Conservation (phyloP, 2,113 vertebrate species). For the Hylia prasina region DNA sequence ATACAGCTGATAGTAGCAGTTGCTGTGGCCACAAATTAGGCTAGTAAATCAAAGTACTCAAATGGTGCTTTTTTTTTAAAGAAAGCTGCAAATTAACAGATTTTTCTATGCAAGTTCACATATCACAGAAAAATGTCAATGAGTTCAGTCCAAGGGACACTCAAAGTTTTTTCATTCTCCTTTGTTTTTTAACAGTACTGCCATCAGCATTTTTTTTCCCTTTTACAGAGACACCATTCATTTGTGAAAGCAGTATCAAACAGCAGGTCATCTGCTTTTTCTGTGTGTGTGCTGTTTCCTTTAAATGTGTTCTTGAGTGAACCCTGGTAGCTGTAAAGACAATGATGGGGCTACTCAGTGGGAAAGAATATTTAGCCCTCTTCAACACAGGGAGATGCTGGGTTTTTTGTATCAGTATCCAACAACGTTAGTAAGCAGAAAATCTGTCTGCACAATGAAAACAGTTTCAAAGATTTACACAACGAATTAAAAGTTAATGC, state of each 20-base stretch:
- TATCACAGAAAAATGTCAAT: conserved; percentile 30
- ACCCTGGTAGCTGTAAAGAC: background rate
- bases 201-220: background rate
- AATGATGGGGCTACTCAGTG: background rate
- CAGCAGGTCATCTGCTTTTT: background rate
- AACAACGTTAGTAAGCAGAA: background rate
- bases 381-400: background rate
- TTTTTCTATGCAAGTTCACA: conserved; percentile 52
- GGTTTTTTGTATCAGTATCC: background rate
- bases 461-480: background rate
- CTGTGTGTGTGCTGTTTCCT: background rate
- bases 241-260: background rate
- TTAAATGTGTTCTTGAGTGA: background rate
- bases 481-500: background rate
- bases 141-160: background rate
- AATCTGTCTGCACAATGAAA: background rate
- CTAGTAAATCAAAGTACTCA: conserved; percentile 58
- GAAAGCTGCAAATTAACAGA: conserved; percentile 39
- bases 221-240: background rate
- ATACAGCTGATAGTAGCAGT: conserved; percentile 36
- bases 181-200: conserved; percentile 9
- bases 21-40: conserved; percentile 51
- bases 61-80: background rate
- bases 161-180: background rate
- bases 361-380: background rate